phyloP scores from a whole-genome alignment of 1,140 invertebrate species.

The Catajapyx aquilonaris region DNA sequence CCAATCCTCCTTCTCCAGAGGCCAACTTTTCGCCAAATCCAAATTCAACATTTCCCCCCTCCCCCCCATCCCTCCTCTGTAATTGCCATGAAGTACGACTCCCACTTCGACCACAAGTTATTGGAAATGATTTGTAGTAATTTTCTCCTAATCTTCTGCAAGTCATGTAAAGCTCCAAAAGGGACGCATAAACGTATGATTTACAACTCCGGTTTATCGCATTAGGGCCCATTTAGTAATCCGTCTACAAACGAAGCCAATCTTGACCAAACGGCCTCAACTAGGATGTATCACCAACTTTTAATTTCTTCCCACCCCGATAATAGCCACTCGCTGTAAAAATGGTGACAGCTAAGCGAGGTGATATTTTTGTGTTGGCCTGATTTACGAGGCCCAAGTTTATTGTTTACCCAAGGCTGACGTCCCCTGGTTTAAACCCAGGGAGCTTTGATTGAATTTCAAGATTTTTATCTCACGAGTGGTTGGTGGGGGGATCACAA shows the following conservation, averaged over 20 bases:
- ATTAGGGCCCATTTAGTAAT: neutral
- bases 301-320: too few relatives aligned
- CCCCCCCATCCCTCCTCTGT: neutral
- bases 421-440: neutral
- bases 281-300: too few relatives aligned
- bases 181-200: neutral
- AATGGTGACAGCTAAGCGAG: too few relatives aligned
- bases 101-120: conserved; percentile 1
- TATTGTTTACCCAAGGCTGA: neutral
- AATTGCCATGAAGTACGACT: neutral
- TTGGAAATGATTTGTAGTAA: neutral
- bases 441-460: neutral
- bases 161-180: neutral
- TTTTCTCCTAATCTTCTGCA: neutral
- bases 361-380: too few relatives aligned
- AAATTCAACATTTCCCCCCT: too few relatives aligned
- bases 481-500: too few relatives aligned
- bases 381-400: neutral
- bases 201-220: neutral
- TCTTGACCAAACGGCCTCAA: too few relatives aligned
- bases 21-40: too few relatives aligned
- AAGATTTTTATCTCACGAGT: neutral
- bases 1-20: too few relatives aligned
- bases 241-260: too few relatives aligned
- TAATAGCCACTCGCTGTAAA: too few relatives aligned